A percentile compares a stretch with the other conserved stretches of the same genome.
Evolutionary conservation across 1,140 invertebrate species (phyloP).

Genomic region (Atta cephalotes): DNA sequence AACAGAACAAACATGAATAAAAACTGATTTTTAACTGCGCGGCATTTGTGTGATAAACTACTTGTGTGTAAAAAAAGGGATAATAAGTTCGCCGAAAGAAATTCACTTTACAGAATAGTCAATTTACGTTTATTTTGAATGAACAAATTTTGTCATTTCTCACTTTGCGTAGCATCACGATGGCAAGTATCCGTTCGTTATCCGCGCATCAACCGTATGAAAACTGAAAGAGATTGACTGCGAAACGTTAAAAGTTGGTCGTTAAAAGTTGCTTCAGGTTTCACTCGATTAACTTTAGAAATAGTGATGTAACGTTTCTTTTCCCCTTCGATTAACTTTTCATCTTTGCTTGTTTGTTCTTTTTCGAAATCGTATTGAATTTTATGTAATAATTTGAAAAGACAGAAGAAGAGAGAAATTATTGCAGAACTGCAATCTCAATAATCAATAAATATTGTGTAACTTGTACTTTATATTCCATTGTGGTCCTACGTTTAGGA

Average conservation of each 20-base stretch:
- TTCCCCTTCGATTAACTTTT: slow-evolving; percentile 14
- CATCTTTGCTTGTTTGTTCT: not conserved
- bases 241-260: slow-evolving; percentile 29
- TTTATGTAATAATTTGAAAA: slow-evolving; percentile 16
- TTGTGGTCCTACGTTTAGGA: not conserved
- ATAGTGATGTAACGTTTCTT: not conserved
- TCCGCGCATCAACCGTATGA: not conserved
- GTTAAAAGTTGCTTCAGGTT: slow-evolving; percentile 34
- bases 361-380: not conserved
- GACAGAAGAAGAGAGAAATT: not conserved
- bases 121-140: not conserved
- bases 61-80: not conserved
- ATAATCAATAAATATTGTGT: slow-evolving; percentile 17
- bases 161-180: not conserved
- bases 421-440: not conserved
- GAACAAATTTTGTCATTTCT: not conserved
- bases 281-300: not conserved
- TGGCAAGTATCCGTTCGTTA: not conserved
- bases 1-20: not conserved
- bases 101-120: not conserved
- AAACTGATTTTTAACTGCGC: not conserved
- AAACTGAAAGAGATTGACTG: slow-evolving; percentile 1
- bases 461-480: not conserved
- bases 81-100: not conserved
- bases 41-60: not conserved